Evolutionary conservation across 2,888 invertebrate species (phyloP), one percentile per base, ranked within the genome.

Genomic region (Chrysina gloriosa): DNA sequence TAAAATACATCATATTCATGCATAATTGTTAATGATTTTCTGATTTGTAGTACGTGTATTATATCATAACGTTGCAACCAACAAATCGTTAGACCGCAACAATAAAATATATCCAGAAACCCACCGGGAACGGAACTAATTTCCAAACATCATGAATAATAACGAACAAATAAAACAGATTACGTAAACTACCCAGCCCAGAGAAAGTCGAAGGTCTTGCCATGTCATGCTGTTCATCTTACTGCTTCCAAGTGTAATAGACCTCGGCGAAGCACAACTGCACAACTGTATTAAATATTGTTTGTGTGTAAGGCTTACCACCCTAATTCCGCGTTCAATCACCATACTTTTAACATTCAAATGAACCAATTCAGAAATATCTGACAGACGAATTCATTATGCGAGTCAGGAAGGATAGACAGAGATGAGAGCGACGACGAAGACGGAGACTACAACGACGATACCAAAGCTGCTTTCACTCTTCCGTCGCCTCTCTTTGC

Each of bases 291-390:
- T 58, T 61, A 67, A 67, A 67, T 67, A 67, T 67, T 67, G 58
- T 66, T 65, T 65, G 65, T 52, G 47, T 47, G 47, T 58, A 48
- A 56, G 66, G 66, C 47, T 66, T 56, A 47, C 66, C 58, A 58
- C 58, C 58, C 58, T 58, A 67, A 61, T 67, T 67, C 56, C 50
- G 58, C 48, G 45, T 56, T 54, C 56, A 66, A 73, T 73, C 73
- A 73, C 70, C 73, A 73, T 73, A 73, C 70, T 73, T 73, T 73
- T 66, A 72, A 73, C 73, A 73, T 73, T 73, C 70, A 72, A 72
- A 72, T 71, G 70, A 70, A 72, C 71, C 71, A 72, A 73, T 73
- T 72, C 71, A 70, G 69, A 69, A 70, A 73, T 73, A 72, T 73
- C 72, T 72, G 69, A 70, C 71, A 68, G 70, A 67, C 68, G 68